A percentile compares a stretch with the other conserved stretches of the same genome.
Conservation (phyloP, 2,113 vertebrate species). For the Copsychus sechellarum region DNA sequence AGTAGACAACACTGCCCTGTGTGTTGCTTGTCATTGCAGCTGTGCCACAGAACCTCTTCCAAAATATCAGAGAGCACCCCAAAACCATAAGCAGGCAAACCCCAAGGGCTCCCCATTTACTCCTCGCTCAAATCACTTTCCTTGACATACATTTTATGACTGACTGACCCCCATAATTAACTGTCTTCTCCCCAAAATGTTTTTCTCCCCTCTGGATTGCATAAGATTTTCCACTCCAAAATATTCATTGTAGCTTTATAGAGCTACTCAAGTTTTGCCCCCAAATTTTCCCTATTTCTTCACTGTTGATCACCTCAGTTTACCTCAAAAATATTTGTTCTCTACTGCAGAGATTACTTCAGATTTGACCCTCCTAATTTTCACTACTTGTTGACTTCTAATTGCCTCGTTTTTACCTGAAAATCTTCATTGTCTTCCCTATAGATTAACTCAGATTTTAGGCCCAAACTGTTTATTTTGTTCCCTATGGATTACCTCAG, state of each 20-base stretch:
- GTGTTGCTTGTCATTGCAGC: neutral
- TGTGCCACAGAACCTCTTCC: neutral
- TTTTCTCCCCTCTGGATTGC: constrained; percentile 55
- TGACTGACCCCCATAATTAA: neutral
- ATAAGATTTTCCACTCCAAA: neutral
- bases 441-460: neutral
- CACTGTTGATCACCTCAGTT: neutral
- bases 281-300: neutral
- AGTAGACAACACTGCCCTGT: neutral
- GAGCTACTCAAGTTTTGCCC: neutral
- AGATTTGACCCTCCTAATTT: neutral
- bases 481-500: too few species aligned
- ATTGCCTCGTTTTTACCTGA: neutral
- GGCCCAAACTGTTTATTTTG: neutral
- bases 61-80: neutral
- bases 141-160: neutral
- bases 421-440: neutral
- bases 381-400: neutral
- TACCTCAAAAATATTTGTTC: neutral
- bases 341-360: neutral
- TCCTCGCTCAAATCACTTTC: neutral
- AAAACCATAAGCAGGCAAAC: neutral
- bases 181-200: neutral
- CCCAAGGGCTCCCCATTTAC: neutral
- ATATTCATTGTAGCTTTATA: fast-evolving